Percentiles rank a stretch among this genome's conserved stretches.
These are phyloP conservation scores for Aquatica leii DNA, from an alignment of 2,888 invertebrate species.

Conservation along the genomic window DNA sequence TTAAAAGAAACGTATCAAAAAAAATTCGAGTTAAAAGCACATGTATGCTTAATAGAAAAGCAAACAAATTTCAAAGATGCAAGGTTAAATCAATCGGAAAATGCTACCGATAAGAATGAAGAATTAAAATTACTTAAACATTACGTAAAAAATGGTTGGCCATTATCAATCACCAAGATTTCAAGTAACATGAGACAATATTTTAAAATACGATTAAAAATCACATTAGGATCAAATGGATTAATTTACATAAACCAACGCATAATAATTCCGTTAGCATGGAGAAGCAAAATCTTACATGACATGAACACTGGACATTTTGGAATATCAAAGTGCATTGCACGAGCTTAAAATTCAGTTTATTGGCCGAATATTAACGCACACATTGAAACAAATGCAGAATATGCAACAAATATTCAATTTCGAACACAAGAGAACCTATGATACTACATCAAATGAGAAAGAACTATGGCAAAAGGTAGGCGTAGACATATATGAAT, in stretches of 20 bases:
- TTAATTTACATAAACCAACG: conserved; percentile 9
- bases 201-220: conserved; percentile 4
- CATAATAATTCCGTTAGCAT: conserved; percentile 18
- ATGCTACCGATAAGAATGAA: conserved; percentile 15
- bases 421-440: conserved; percentile 8
- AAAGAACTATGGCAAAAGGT: conserved; percentile 14
- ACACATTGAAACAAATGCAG: conserved; percentile 19
- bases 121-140: conserved; percentile 22
- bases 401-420: conserved; percentile 13
- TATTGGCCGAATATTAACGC: conserved; percentile 18
- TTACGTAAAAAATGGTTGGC: conserved; percentile 25
- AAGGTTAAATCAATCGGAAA: background rate
- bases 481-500: conserved; percentile 7
- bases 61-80: background rate
- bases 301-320: conserved; percentile 23
- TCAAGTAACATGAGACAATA: background rate
- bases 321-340: conserved; percentile 21
- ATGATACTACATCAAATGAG: conserved; percentile 12
- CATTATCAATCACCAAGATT: conserved; percentile 14
- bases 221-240: background rate
- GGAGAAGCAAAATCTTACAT: conserved; percentile 19
- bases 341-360: conserved; percentile 7
- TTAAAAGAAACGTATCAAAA: too few species aligned
- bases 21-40: too few species aligned
- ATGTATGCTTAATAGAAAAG: too few species aligned